Base-by-base conservation (phyloP, 2,888 invertebrate species). In the Thymelicus sylvestris region DNA sequence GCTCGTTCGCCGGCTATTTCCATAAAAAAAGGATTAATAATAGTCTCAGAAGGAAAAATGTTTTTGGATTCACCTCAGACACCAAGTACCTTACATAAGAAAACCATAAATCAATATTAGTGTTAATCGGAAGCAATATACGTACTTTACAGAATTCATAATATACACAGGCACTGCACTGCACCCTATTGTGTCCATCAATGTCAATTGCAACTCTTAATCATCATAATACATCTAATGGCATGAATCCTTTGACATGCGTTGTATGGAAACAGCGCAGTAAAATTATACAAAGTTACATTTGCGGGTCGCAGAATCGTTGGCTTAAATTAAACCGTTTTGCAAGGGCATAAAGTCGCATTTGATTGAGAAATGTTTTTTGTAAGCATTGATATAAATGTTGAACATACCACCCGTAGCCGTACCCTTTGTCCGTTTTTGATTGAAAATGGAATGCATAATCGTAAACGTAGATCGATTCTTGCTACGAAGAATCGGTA, bases 381-480 rank as follows among this genome's bases (percentile, higher is more conserved):
- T 62, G 64, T 66, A 75, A 76, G 79, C 78, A 79, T 80, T 12
- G 13, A 31, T 31, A 57, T 13, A 79, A 81, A 77, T 52, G 15
- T 4, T 5, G 13, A 31, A 15, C 0, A 31, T 69, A 65, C 69
- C 70, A 65, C 70, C 65, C 70, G 65, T 60, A 41, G 70, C 77
- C 81, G 79, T 77, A 79, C 74, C 83, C 82, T 88, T 90, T 90
- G 90, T 90, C 81, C 83, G 80, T 75, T 78, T 76, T 86, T 87
- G 90, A 91, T 90, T 89, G 89, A 91, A 91, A 89, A 86, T 86
- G 84, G 83, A 83, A 88, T 84, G 84, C 75, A 87, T 85, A 88
- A 89, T 92, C 91, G 87, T 91, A 92, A 92, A 91, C 75, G 82
- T 79, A 81, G 83, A 86, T 87, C 89, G 87, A 88, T 87, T 88